These are phyloP conservation scores for Euleptes europaea DNA, from an alignment of 2,113 vertebrate species.

Conservation along the genomic window DNA sequence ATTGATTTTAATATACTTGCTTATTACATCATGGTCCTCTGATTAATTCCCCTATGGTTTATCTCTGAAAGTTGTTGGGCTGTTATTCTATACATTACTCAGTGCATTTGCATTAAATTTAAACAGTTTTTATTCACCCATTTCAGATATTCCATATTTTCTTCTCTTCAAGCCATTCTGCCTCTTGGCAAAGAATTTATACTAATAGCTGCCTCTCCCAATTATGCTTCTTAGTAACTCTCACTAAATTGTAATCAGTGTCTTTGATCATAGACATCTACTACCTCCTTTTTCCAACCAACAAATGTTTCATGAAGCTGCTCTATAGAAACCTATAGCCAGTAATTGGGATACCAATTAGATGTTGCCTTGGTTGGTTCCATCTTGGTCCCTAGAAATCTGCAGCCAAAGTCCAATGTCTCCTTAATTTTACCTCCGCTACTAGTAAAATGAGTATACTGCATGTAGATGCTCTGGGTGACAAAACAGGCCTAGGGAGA, in stretches of 20 bases:
- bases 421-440: not conserved
- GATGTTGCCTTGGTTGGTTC: not conserved
- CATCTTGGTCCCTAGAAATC: not conserved
- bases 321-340: not conserved
- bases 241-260: not conserved
- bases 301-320: not conserved
- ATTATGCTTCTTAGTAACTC: conserved; percentile 23
- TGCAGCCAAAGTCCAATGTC: not conserved
- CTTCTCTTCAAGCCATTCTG: not conserved
- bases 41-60: conserved; percentile 20
- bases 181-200: conserved; percentile 8
- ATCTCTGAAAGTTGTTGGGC: conserved; percentile 4
- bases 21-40: not conserved
- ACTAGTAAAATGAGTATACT: not conserved
- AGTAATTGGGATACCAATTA: not conserved
- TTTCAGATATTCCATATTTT: conserved; percentile 14
- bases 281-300: not conserved
- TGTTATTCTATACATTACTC: not conserved
- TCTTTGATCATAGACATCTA: conserved; percentile 10
- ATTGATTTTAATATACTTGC: conserved; percentile 8
- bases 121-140: not conserved
- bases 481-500: not conserved
- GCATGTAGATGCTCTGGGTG: not conserved
- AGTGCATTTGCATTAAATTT: not conserved
- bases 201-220: not conserved